These are phyloP conservation scores for Trichonephila inaurata DNA, from an alignment of 1,140 invertebrate genomes.

Conservation along the genomic window DNA sequence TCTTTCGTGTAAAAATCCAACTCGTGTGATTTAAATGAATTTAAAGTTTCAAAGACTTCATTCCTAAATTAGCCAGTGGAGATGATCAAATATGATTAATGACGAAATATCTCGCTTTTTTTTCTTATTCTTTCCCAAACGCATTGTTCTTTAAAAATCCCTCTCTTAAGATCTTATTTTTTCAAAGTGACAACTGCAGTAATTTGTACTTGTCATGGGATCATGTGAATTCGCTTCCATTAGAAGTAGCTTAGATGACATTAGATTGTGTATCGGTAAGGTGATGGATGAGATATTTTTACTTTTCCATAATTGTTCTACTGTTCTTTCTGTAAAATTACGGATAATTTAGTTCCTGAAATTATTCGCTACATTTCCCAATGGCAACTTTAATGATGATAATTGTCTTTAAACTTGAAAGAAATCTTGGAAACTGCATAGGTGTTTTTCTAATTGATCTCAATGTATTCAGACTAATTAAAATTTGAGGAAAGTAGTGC, in stretches of 20 bases:
- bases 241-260: background rate
- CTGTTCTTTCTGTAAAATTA: background rate
- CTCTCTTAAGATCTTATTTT: slow-evolving; percentile 10
- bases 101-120: background rate
- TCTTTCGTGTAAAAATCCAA: background rate
- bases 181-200: background rate
- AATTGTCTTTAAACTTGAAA: too few relatives aligned
- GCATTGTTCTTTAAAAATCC: slow-evolving; percentile 4
- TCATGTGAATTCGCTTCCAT: background rate
- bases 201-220: slow-evolving; percentile 15
- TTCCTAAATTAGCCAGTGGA: background rate
- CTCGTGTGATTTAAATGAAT: slow-evolving; percentile 4
- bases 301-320: slow-evolving; percentile 2
- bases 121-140: background rate
- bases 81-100: slow-evolving; percentile 27
- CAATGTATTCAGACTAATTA: too few relatives aligned
- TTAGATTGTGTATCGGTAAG: background rate
- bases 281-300: slow-evolving; percentile 2
- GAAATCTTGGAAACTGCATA: too few relatives aligned
- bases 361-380: too few relatives aligned
- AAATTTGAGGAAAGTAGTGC: too few relatives aligned
- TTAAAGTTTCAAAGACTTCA: background rate
- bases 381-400: background rate
- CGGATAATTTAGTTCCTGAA: background rate
- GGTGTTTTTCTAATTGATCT: too few relatives aligned